phyloP scores from a whole-genome alignment of 2,888 invertebrate species.

The Saturnia japonica region DNA sequence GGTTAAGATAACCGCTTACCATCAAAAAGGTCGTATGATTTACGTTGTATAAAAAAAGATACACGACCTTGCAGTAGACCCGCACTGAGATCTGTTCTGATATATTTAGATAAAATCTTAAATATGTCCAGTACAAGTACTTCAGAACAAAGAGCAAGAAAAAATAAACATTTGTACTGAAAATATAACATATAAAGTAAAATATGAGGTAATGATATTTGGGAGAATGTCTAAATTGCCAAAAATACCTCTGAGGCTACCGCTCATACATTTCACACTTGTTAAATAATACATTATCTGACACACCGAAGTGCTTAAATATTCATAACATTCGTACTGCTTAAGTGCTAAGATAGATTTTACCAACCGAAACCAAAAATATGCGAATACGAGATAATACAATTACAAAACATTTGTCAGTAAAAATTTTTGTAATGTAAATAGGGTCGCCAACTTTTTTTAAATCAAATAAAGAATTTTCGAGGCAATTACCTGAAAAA shows the following conservation, averaged over 20 bases:
- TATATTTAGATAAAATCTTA: no score
- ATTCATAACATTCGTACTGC: background rate
- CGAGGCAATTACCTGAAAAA: no score
- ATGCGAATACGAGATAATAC: background rate
- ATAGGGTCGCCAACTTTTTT: no score
- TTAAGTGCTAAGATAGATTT: background rate
- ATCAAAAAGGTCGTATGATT: no score
- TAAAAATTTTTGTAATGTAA: background rate
- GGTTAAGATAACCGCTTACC: no score
- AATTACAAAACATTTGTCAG: background rate
- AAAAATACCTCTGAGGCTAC: background rate
- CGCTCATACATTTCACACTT: background rate
- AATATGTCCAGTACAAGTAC: no score
- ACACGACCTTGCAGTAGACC: no score
- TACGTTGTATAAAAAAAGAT: no score
- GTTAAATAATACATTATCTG: conserved; percentile 7
- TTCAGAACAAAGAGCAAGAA: background rate
- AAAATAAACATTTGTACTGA: background rate
- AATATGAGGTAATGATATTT: background rate
- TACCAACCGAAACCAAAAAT: background rate
- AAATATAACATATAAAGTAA: background rate
- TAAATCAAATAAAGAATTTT: no score
- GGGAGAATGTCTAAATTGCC: background rate
- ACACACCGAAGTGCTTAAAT: background rate
- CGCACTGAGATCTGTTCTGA: no score